phyloP scores from a whole-genome alignment of 1,140 invertebrate genomes.

The Phymorhynchus buccinoides region DNA sequence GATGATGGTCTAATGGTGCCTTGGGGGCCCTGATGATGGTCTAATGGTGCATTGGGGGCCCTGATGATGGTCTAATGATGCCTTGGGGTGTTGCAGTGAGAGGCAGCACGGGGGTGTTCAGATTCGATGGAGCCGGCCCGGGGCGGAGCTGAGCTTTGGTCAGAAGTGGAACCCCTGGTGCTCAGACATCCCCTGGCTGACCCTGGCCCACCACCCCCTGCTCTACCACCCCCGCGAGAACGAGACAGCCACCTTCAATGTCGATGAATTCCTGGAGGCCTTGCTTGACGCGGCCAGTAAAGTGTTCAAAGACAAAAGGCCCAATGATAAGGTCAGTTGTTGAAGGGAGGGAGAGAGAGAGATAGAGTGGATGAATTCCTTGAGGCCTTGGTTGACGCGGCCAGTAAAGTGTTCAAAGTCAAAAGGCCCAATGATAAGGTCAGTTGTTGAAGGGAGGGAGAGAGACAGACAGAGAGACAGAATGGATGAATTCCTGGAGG shows the following conservation, averaged over 20 bases:
- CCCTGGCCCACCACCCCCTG: conserved; percentile 86
- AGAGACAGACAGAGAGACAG: too few relatives aligned
- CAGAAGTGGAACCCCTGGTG: conserved; percentile 90
- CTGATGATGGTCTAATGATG: too few relatives aligned
- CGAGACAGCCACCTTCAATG: conserved; percentile 70
- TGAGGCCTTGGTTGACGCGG: too few relatives aligned
- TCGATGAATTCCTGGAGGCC: conserved; percentile 71
- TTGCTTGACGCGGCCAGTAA: conserved; percentile 44
- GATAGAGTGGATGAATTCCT: too few relatives aligned
- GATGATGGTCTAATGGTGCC: too few relatives aligned
- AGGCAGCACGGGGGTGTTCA: conserved; percentile 83
- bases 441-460: too few relatives aligned
- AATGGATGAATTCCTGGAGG: conserved; percentile 73
- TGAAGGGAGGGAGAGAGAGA: too few relatives aligned
- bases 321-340: conserved; percentile 57
- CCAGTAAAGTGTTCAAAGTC: too few relatives aligned
- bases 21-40: too few relatives aligned
- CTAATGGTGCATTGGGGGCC: background rate
- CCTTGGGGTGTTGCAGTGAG: conserved; percentile 57
- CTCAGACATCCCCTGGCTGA: conserved; percentile 84
- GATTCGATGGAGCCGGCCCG: conserved; percentile 84
- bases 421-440: too few relatives aligned
- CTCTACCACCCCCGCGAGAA: conserved; percentile 80
- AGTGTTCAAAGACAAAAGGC: conserved; percentile 65
- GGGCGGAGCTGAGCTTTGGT: conserved; percentile 79